Evolutionary conservation across 2,888 invertebrate genomes (phyloP), one percentile per base, ranked within the genome.

Genomic region (Macrosiphum euphorbiae): DNA sequence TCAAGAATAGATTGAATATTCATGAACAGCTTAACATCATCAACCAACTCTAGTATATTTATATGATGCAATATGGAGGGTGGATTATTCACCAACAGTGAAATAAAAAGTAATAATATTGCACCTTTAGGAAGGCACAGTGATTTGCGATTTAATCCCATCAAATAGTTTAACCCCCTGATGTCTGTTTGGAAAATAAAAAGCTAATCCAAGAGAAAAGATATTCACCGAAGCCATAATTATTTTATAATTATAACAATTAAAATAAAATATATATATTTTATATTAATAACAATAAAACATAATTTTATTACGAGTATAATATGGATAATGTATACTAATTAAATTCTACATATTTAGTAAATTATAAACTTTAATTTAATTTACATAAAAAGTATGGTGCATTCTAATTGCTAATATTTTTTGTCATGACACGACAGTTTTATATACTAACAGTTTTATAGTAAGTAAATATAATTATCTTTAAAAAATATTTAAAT

Each of bases 341-440:
- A 52, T n/a, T 47, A 87, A 87, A n/a, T 50, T 50, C 35, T 52
- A 26, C 58, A 52, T 7, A 28, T 50, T 50, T n/a, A 78, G 78
- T 67, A 50, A 13, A 90, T 90, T 90, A 85, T 85, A 47, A 90
- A 78, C 28, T 52, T 58, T 47, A 86, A 61, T 91, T 86, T 47
- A 58, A 61, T 91, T 86, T n/a, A 24, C 86, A 16, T 3, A 16
- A 26, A 47, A 91, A 47, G 7, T 47, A 61, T 86, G 58, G 86
- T 13, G 47, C 47, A 61, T 61, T 26, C 35, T 61, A 61, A 92
- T 87, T 35, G 20, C 16, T 67, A n/a, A 16, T 24, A 61, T 47
- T 61, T 7, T 92, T 61, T 47, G 58, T 61, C 61, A 24, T 50
- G 92, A 50, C 7, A 35, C 2, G 0, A 67, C n/a, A 16, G 55